Base-by-base conservation (phyloP, 2,888 invertebrate species). In the Epsilonema sp. region DNA sequence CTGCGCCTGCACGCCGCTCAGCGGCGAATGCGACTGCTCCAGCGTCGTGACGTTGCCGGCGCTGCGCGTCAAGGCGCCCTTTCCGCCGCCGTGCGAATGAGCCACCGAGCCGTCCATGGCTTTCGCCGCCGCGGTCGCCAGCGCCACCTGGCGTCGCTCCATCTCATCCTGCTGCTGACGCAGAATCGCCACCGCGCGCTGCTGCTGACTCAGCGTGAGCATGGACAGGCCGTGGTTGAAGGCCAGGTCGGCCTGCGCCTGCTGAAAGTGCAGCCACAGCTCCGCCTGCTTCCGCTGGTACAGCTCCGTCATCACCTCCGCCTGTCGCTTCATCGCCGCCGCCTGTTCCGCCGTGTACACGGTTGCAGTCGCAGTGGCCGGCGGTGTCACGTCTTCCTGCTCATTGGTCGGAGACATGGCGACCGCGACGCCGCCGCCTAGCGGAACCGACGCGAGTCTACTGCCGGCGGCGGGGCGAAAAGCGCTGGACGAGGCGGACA, bases 271-370 rank as follows among this genome's bases (percentile, higher is more conserved):
- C 23, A 40, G 16, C 25, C 38, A n/a, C n/a, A 45, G 26, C n/a
- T 45, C 37, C 20, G 45, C 40, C 25, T 44, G 20, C 40, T 45
- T 16, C n/a, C 24, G 39, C 24, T 45, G 45, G 24, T 37, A 45
- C 4, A 22, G 8, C 24, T 45, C n/a, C n/a, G n/a, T n/a, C n/a
- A n/a, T n/a, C n/a, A n/a, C n/a, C n/a, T n/a, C n/a, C n/a, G n/a
- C 37, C 24, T 26, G 37, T n/a, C n/a, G n/a, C n/a, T n/a, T n/a
- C n/a, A n/a, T n/a, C n/a, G n/a, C n/a, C n/a, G n/a, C n/a, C n/a
- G n/a, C n/a, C n/a, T n/a, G n/a, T n/a, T n/a, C n/a, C n/a, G n/a
- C n/a, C n/a, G n/a, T n/a, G n/a, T n/a, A n/a, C n/a, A n/a, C n/a
- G n/a, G n/a, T n/a, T n/a, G n/a, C n/a, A n/a, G n/a, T n/a, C n/a